Evolutionary conservation across 1,140 invertebrate species (phyloP), one percentile per base, ranked within the genome.

Genomic region (Camponotus vicinus): DNA sequence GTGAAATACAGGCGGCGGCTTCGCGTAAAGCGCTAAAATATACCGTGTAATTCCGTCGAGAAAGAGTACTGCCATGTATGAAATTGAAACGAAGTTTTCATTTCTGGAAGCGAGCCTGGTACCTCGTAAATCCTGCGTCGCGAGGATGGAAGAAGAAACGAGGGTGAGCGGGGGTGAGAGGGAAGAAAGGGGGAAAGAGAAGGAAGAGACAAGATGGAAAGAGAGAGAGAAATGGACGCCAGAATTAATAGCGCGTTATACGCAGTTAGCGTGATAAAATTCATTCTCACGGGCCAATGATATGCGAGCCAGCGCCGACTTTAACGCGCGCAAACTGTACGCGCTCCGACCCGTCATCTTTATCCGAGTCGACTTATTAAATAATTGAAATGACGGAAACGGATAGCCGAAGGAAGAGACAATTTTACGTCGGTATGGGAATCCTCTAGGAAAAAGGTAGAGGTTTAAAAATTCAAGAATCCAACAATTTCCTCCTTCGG

Each of bases 61-160:
- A 83, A 83, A 83, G 79, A 83, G 79, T 75, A 83, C 69, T 83
- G 79, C 40, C 59, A 75, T 75, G 79, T 83, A 83, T 83, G 69
- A 83, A 83, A 83, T 83, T 83, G 79, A 83, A 83, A 83, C 79
- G 69, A 83, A 83, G 79, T 83, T 83, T 83, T 83, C 79, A 83
- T 83, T 83, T 83, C 79, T 83, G 55, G 69, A 83, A 83, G 79
- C 79, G 79, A 83, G 69, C 79, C 79, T 83, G 27, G 79, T 63
- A 75, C 64, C 87, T 88, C 86, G 87, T 87, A 88, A 88, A 88
- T 88, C 78, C 69, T 64, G 55, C 45, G 21, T 49, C 32, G 27
- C 0, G 37, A 42, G 67, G 55, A 57, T 64, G 59, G 8, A 40
- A n/a, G 64, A 49, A n/a, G 18, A 11, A 18, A 9, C 59, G 21